These are phyloP conservation scores for Zaprionus obscuricornis DNA, from an alignment of 2,888 invertebrate genomes.

Conservation along the genomic window DNA sequence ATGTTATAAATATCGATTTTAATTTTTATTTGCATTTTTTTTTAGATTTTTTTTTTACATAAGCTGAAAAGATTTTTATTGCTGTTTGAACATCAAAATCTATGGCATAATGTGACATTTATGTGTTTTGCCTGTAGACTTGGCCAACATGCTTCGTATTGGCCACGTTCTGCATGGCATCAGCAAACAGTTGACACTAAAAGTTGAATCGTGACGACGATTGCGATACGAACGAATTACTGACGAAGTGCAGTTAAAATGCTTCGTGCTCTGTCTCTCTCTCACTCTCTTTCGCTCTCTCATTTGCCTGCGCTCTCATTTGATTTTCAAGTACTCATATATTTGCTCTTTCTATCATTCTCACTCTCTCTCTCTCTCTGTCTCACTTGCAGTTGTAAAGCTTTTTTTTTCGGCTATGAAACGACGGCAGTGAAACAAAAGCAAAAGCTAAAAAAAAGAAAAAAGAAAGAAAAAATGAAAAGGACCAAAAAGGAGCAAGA, in stretches of 20 bases:
- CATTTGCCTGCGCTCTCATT: background rate
- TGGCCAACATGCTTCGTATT: slow-evolving; percentile 10
- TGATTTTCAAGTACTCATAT: no score
- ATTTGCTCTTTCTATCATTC: slow-evolving; percentile 1
- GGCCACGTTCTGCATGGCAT: slow-evolving; percentile 15
- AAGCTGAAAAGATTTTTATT: no score
- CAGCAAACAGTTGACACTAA: slow-evolving; percentile 27
- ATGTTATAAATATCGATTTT: no score
- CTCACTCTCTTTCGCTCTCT: slow-evolving; percentile 1
- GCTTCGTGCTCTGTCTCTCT: background rate
- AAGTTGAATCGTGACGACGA: slow-evolving; percentile 1
- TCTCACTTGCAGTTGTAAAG: slow-evolving; percentile 23
- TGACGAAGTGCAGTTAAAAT: background rate
- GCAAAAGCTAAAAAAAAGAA: slow-evolving; percentile 29
- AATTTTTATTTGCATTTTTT: no score
- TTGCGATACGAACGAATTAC: background rate
- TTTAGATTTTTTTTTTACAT: no score
- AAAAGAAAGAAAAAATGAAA: no score
- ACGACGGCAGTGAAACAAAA: slow-evolving; percentile 54
- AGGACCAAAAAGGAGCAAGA: slow-evolving; percentile 22
- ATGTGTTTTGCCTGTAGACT: slow-evolving; percentile 2
- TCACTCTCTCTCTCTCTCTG: slow-evolving; percentile 3
- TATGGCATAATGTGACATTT: no score
- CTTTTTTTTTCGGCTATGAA: slow-evolving; percentile 52
- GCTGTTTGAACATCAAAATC: no score